Percentiles rank a stretch among this genome's conserved stretches.
Evolutionary conservation across 2,888 invertebrate genomes (phyloP).

Genomic region (Oscheius onirici): DNA sequence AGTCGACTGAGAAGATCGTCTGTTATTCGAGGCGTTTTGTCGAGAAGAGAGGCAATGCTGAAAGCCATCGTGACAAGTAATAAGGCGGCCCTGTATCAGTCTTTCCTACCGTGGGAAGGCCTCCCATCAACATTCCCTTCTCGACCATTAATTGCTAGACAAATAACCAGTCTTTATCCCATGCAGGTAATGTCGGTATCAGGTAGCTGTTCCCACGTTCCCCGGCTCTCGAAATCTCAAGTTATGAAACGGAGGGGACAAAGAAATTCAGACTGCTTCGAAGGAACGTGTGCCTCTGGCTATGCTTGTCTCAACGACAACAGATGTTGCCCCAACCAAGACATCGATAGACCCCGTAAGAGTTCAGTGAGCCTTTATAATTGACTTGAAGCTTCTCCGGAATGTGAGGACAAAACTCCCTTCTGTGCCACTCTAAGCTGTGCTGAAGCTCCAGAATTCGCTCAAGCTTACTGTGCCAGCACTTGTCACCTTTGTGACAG

Average conservation of each 20-base stretch:
- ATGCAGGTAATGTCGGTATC: slow-evolving; percentile 30
- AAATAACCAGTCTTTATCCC: slow-evolving; percentile 19
- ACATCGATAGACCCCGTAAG: slow-evolving; percentile 33
- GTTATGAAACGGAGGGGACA: not conserved
- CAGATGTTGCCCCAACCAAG: slow-evolving; percentile 38
- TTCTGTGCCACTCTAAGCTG: slow-evolving; percentile 37
- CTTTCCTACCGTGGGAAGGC: slow-evolving; percentile 25
- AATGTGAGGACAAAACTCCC: slow-evolving; percentile 40
- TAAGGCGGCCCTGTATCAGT: slow-evolving; percentile 24
- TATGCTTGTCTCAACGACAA: slow-evolving; percentile 39
- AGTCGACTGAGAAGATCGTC: slow-evolving; percentile 2
- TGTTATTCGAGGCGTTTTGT: not conserved
- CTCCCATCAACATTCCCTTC: slow-evolving; percentile 3
- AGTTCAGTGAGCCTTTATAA: not conserved
- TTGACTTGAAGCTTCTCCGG: slow-evolving; percentile 18
- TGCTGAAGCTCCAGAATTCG: slow-evolving; percentile 42
- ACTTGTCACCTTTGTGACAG: slow-evolving; percentile 45
- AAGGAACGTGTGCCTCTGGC: slow-evolving; percentile 42
- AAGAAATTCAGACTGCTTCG: slow-evolving; percentile 41
- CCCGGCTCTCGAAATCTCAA: not conserved
- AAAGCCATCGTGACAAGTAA: slow-evolving; percentile 24
- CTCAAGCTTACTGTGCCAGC: slow-evolving; percentile 46
- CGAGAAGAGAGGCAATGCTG: slow-evolving; percentile 15
- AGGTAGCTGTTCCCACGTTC: slow-evolving; percentile 15
- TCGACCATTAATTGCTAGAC: slow-evolving; percentile 24